These are phyloP conservation scores for Rhincodon typus DNA, from an alignment of 2,797 vertebrate genomes.

Conservation along the genomic window DNA sequence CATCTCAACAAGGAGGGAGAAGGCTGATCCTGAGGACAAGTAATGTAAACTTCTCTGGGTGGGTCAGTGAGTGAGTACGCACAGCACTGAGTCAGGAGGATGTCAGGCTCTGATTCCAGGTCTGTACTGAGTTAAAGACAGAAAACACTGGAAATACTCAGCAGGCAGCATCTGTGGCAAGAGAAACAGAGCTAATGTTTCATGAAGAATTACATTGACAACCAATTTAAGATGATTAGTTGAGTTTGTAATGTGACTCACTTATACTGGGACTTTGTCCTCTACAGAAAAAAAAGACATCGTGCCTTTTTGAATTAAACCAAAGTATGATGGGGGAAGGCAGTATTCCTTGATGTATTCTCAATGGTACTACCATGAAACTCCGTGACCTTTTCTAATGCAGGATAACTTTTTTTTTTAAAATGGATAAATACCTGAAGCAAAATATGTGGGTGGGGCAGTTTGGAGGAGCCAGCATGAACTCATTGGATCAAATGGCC, in stretches of 20 bases:
- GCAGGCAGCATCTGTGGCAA: neutral
- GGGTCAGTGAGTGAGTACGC: neutral
- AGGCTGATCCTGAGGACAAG: neutral
- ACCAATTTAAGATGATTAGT: neutral
- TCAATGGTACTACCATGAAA: neutral
- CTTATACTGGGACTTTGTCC: too few relatives aligned
- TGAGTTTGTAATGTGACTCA: too few relatives aligned
- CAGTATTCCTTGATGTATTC: neutral
- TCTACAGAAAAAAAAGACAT: neutral
- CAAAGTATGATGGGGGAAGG: neutral
- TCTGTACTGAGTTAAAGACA: neutral
- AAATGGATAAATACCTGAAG: too few relatives aligned
- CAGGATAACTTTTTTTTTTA: too few relatives aligned
- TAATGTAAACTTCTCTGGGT: neutral
- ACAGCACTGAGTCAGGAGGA: too few relatives aligned
- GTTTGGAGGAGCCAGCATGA: too few relatives aligned
- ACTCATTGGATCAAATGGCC: too few relatives aligned
- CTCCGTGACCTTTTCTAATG: neutral
- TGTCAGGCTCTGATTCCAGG: neutral
- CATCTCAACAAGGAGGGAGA: neutral
- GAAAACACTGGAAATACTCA: neutral
- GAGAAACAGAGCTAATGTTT: neutral
- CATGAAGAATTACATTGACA: neutral
- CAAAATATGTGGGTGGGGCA: too few relatives aligned
- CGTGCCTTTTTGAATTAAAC: neutral